phyloP scores from a whole-genome alignment of 1,140 invertebrate genomes.

The Rhagoletis zephyria region DNA sequence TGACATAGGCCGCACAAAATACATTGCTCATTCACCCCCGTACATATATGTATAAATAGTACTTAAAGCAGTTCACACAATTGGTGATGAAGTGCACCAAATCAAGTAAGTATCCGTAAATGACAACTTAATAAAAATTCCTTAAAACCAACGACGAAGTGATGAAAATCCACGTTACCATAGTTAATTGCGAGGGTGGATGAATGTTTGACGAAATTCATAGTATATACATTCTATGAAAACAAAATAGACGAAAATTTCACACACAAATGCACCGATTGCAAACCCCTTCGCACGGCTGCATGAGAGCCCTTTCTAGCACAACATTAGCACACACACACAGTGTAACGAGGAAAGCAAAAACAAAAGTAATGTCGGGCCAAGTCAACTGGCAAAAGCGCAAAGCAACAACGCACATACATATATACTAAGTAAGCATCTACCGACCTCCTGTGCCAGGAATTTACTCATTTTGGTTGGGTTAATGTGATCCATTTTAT shows the following conservation, averaged over 20 bases:
- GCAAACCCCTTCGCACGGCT: neutral
- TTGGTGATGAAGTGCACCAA: conserved; percentile 44
- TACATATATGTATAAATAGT: neutral
- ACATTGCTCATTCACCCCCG: neutral
- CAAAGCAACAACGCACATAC: conserved; percentile 12
- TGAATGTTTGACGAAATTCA: neutral
- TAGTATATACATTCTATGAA: neutral
- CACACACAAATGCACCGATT: neutral
- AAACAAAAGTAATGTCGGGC: neutral
- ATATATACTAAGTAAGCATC: neutral
- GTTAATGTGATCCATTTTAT: conserved; percentile 51
- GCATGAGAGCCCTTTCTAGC: conserved; percentile 7
- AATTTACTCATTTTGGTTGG: conserved; percentile 49
- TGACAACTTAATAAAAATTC: conserved; percentile 54
- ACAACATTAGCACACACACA: neutral
- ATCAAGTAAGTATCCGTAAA: neutral
- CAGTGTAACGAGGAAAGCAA: neutral
- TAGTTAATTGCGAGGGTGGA: conserved; percentile 13
- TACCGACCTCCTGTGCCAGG: neutral
- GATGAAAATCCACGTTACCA: conserved; percentile 27
- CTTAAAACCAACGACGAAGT: neutral
- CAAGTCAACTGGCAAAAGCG: conserved; percentile 44
- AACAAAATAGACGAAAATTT: neutral
- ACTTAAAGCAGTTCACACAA: conserved; percentile 38
- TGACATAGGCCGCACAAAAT: neutral